Evolutionary conservation across 2,888 invertebrate genomes (phyloP), one percentile per base, ranked within the genome.

Genomic region (Punctoribates punctum): DNA sequence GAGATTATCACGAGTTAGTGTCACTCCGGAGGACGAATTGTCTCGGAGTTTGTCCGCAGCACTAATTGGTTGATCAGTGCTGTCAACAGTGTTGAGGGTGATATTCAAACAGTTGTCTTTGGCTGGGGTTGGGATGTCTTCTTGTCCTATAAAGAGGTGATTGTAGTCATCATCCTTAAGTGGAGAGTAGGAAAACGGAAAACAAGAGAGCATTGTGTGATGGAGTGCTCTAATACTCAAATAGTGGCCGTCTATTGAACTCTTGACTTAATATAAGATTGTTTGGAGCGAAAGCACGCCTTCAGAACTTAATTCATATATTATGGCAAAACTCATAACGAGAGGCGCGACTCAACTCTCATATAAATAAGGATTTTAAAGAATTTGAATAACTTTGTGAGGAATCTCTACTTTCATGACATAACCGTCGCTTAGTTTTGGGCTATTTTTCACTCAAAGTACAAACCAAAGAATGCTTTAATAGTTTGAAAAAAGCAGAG

Each of bases 191-290:
- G 70, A 46, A 46, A 70, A 70, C 8, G 70, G 42, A 46, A 70
- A 70, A 46, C 70, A 70, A 70, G 70, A 70, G 42, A 70, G 70
- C 70, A 70, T 70, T 70, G 70, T 70, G 29, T 65, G 29, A 23
- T 25, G 20, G 29, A 34, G 29, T n/a, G 38, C 34, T 34, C n/a
- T 6, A 38, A 13, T 34, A 65, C 65, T 65, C 65, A 15, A 62
- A 62, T 29, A 11, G 23, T 57, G 57, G 20, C 57, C 57, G 57
- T 57, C n/a, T 57, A 57, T 57, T 57, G 20, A 57, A 57, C 57
- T 57, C 57, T 57, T 25, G 25, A 57, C 8, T 57, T 57, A 62
- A 15, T 25, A 65, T 65, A 65, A 51, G 51, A n/a, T 51, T 51
- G 17, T 51, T 51, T 51, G n/a, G 51, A 54, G n/a, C 25, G 57